Conservation (phyloP, 2,888 invertebrate species). For the Anorthoa munda region DNA sequence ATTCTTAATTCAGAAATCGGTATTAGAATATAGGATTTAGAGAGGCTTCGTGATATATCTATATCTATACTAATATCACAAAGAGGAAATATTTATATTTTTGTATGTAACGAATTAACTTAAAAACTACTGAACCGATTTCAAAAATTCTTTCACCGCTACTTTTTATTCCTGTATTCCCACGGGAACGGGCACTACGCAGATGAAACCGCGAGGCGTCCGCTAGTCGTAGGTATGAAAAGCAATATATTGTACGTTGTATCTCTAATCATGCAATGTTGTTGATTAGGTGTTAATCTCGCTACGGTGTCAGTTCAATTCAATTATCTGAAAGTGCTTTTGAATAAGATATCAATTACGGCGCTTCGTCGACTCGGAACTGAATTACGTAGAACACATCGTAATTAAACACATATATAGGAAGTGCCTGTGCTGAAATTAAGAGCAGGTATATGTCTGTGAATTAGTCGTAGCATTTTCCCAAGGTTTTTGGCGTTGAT, state of each 20-base stretch:
- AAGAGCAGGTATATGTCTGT: not conserved
- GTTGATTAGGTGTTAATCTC: conserved; percentile 57
- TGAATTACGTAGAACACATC: conserved; percentile 40
- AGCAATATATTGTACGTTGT: conserved; percentile 25
- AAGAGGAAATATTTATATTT: too few relatives aligned
- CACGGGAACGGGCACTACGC: too few relatives aligned
- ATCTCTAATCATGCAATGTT: conserved; percentile 26
- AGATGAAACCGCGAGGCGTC: too few relatives aligned
- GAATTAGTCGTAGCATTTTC: not conserved
- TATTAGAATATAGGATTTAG: too few relatives aligned
- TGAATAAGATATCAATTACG: conserved; percentile 58
- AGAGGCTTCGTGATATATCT: not conserved
- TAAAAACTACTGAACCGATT: too few relatives aligned
- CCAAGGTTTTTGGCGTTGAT: too few relatives aligned
- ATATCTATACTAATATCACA: too few relatives aligned
- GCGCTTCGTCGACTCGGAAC: conserved; percentile 36
- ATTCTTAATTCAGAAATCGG: too few relatives aligned
- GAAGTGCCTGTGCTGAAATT: not conserved
- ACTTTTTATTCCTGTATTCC: too few relatives aligned
- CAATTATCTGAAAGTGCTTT: conserved; percentile 53
- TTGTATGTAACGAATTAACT: too few relatives aligned
- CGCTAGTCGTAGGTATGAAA: not conserved
- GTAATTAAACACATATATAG: not conserved
- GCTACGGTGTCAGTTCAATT: conserved; percentile 41
- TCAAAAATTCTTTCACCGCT: too few relatives aligned